Percentiles rank a stretch among this genome's conserved stretches.
phyloP scores from a whole-genome alignment of 92 coral and sea anemone species.

The Desmophyllum pertusum region DNA sequence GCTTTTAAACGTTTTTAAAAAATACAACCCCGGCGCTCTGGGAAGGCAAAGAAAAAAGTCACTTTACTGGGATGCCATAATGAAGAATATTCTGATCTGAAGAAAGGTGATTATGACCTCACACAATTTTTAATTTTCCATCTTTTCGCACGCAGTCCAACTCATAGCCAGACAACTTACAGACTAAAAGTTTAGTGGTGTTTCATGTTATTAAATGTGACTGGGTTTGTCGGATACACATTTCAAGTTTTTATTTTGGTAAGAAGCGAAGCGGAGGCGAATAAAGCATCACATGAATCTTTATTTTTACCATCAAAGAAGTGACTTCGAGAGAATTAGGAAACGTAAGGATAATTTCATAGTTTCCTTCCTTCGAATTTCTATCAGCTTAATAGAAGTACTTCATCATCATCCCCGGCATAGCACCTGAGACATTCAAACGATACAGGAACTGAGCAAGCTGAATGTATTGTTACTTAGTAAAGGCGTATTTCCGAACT shows the following conservation, averaged over 20 bases:
- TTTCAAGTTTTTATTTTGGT: not conserved
- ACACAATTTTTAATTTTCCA: not conserved
- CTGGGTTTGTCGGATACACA: not conserved
- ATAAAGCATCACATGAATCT: not conserved
- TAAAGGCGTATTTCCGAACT: not conserved
- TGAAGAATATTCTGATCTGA: not conserved
- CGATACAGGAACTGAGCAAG: not conserved
- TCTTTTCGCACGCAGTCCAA: not conserved
- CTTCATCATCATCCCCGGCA: slow-evolving; percentile 4
- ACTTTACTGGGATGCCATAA: not conserved
- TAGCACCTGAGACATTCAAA: slow-evolving; percentile 20
- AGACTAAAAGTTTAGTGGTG: not conserved
- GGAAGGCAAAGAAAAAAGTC: not conserved
- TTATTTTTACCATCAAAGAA: slow-evolving; percentile 5
- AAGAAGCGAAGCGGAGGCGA: not conserved
- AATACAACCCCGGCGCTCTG: too few species aligned
- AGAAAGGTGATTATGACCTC: slow-evolving; percentile 16
- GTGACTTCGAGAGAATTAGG: slow-evolving; percentile 7
- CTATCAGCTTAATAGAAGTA: slow-evolving; percentile 3
- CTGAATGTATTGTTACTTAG: not conserved
- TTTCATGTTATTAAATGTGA: not conserved
- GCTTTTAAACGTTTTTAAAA: not conserved
- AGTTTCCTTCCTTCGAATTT: slow-evolving; percentile 15
- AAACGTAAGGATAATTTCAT: not conserved
- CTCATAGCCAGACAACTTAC: not conserved